Evolutionary conservation across 53 echinoderm and acorn worm genomes (phyloP).

Genomic region (Arbacia lixula): DNA sequence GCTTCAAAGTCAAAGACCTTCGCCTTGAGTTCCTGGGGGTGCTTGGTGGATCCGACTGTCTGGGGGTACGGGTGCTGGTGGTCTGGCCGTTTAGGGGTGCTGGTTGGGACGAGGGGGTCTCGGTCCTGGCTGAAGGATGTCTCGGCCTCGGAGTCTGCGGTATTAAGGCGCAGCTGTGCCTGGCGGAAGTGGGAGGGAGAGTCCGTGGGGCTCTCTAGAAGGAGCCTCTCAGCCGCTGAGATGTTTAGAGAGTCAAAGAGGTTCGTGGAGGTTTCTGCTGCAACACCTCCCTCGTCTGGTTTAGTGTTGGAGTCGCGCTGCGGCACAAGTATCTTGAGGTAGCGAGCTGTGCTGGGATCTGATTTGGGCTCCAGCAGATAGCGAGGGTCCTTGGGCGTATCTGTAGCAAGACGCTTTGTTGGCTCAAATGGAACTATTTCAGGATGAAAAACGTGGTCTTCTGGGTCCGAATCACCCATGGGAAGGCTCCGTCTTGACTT

Average conservation of each 20-base stretch:
- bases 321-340: constrained; percentile 33
- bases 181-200: constrained; percentile 85
- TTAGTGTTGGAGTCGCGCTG: constrained; percentile 25
- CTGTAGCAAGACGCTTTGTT: constrained; percentile 2
- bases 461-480: constrained; percentile 45
- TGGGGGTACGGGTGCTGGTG: neutral
- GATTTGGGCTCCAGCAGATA: constrained; percentile 17
- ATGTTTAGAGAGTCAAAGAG: constrained; percentile 76
- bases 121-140: constrained; percentile 61
- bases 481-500: constrained; percentile 33
- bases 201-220: constrained; percentile 87
- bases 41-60: neutral
- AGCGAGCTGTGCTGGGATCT: constrained; percentile 40
- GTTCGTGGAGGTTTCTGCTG: constrained; percentile 53
- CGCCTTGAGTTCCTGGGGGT: constrained; percentile 19
- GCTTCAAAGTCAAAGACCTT: constrained; percentile 70
- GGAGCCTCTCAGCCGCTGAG: constrained; percentile 64
- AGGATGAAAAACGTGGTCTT: constrained; percentile 52
- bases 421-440: constrained; percentile 57
- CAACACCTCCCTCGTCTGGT: neutral
- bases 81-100: constrained; percentile 43
- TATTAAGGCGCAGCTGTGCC: constrained; percentile 76
- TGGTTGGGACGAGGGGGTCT: neutral
- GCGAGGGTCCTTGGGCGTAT: constrained; percentile 28
- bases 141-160: constrained; percentile 81